Evolutionary conservation across 2,797 vertebrate species (phyloP).

Genomic region (Poeciliopsis gracilis): DNA sequence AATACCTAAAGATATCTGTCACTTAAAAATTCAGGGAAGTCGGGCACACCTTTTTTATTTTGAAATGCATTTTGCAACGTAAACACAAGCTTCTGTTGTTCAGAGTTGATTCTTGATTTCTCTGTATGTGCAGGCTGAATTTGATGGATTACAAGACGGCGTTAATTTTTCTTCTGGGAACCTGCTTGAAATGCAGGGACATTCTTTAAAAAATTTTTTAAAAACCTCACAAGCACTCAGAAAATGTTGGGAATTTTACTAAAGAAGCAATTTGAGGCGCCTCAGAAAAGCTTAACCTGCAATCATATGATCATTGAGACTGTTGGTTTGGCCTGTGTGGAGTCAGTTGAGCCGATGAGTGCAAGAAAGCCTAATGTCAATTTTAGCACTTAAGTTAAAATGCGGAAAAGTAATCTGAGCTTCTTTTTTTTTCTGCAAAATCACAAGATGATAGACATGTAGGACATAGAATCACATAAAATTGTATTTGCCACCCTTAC

Average conservation of each 20-base stretch:
- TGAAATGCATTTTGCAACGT: not conserved
- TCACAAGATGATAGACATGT: not conserved
- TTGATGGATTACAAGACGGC: conserved; percentile 20
- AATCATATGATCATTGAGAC: conserved; percentile 64
- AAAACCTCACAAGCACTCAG: conserved; percentile 43
- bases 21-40: not conserved
- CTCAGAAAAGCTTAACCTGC: conserved; percentile 43
- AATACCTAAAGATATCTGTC: conserved; percentile 2
- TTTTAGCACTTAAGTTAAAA: not conserved
- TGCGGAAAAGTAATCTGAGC: not conserved
- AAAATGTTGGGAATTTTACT: conserved; percentile 67
- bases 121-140: conserved; percentile 18
- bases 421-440: not conserved
- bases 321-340: conserved; percentile 24
- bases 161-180: conserved; percentile 8
- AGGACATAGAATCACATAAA: not conserved
- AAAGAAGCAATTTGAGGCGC: conserved; percentile 46
- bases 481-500: not conserved
- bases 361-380: not conserved
- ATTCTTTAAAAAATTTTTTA: conserved; percentile 50
- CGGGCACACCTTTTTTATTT: not conserved
- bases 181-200: conserved; percentile 9
- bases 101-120: not conserved
- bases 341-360: conserved; percentile 6
- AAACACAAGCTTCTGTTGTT: not conserved